A percentile compares a stretch with the other conserved stretches of the same genome.
Evolutionary conservation across 1,140 invertebrate species (phyloP).

Genomic region (Aphaenogaster rudis): DNA sequence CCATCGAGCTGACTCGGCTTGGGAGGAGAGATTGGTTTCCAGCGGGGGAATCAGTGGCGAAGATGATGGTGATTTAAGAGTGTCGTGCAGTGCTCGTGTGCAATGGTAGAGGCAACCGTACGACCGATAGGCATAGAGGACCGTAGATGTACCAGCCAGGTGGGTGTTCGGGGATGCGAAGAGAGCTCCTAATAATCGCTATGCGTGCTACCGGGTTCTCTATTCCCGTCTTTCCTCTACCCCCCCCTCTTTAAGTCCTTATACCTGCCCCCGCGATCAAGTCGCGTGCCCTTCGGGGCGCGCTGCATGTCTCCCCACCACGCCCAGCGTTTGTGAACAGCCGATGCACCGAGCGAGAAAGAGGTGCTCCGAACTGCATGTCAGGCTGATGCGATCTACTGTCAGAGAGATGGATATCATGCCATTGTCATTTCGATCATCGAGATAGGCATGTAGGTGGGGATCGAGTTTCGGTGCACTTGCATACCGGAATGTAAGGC

Average conservation of each 20-base stretch:
- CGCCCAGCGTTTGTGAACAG: conserved; percentile 67
- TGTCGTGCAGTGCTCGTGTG: conserved; percentile 80
- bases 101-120: conserved; percentile 81
- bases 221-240: not conserved
- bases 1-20: conserved; percentile 11
- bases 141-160: conserved; percentile 86
- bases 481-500: not conserved
- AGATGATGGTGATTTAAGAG: conserved; percentile 82
- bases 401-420: conserved; percentile 28
- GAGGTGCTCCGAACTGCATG: conserved; percentile 36
- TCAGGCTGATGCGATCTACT: conserved; percentile 22
- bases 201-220: not conserved
- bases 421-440: conserved; percentile 18
- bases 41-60: conserved; percentile 58
- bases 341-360: conserved; percentile 40
- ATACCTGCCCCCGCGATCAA: not conserved
- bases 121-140: conserved; percentile 77
- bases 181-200: not conserved
- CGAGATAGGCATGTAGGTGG: conserved; percentile 19
- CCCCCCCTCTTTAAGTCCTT: too few relatives aligned
- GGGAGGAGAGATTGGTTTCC: not conserved
- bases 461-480: conserved; percentile 4
- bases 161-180: conserved; percentile 70
- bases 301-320: conserved; percentile 68
- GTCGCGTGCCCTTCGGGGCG: conserved; percentile 49